Evolutionary conservation across 2,888 invertebrate species (phyloP).

Genomic region (Nemotelus nigrinus): DNA sequence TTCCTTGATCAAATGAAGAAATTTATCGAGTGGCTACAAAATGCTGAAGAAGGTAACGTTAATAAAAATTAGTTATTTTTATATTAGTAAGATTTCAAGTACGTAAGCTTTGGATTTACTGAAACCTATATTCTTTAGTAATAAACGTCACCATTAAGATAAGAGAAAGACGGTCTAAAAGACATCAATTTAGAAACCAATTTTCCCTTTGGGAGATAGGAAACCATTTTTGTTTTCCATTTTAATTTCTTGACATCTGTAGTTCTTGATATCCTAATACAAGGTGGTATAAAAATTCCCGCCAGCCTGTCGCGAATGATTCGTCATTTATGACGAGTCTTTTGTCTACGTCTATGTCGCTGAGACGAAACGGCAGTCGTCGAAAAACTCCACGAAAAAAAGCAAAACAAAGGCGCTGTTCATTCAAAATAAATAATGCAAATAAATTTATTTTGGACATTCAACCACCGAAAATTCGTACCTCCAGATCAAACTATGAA

Average conservation of each 20-base stretch:
- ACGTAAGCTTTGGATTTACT: neutral
- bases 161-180: neutral
- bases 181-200: neutral
- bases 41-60: conserved; percentile 85
- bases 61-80: neutral
- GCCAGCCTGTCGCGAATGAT: too few species aligned
- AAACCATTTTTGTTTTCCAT: neutral
- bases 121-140: neutral
- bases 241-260: neutral
- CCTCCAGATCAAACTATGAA: too few species aligned
- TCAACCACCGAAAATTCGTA: too few species aligned
- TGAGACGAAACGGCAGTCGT: too few species aligned
- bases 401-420: too few species aligned
- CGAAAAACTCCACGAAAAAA: too few species aligned
- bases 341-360: too few species aligned
- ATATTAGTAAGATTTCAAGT: neutral
- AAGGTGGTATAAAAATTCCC: too few species aligned
- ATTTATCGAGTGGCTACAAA: conserved; percentile 97
- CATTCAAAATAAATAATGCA: too few species aligned
- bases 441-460: too few species aligned
- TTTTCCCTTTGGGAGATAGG: too few species aligned
- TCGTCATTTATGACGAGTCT: too few species aligned
- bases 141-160: neutral
- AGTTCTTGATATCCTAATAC: neutral
- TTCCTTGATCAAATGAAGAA: conserved; percentile 98